Percentiles rank a stretch among this genome's conserved stretches.
These are phyloP conservation scores for Melanotaenia nigrans DNA, from an alignment of 2,797 vertebrate genomes.

Conservation along the genomic window DNA sequence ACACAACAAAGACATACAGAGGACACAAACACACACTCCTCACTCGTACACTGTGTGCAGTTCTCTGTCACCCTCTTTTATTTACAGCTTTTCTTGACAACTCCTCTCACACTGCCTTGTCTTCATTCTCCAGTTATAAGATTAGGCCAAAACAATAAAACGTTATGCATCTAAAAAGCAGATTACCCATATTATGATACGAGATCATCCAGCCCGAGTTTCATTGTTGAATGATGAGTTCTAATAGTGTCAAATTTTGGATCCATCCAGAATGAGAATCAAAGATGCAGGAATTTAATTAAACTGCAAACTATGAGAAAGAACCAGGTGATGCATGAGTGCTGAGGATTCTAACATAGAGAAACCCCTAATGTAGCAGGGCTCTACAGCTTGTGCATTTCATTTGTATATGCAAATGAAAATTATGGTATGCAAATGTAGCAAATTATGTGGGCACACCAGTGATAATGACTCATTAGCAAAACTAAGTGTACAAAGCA, in stretches of 20 bases:
- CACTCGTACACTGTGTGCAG: slow-evolving; percentile 2
- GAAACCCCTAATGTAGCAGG: background rate
- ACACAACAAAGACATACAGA: slow-evolving; percentile 8
- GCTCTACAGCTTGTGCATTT: background rate
- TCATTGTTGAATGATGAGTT: background rate
- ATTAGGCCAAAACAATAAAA: slow-evolving; percentile 5
- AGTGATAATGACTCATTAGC: background rate
- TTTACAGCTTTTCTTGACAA: slow-evolving; percentile 41
- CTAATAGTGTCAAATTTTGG: background rate
- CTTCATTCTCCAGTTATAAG: slow-evolving; percentile 20
- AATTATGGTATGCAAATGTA: slow-evolving; percentile 1
- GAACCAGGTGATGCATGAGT: background rate
- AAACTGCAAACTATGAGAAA: background rate
- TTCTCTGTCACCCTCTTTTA: slow-evolving; percentile 42
- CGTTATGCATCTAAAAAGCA: background rate
- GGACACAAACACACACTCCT: slow-evolving; percentile 11
- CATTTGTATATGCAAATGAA: background rate
- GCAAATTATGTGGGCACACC: slow-evolving; percentile 1
- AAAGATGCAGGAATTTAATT: background rate
- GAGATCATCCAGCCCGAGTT: background rate
- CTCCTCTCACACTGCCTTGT: slow-evolving; percentile 18
- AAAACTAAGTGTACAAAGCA: background rate
- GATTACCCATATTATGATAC: background rate
- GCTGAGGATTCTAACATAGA: background rate
- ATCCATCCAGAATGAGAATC: background rate